Evolutionary conservation across 2,113 vertebrate species (phyloP), one percentile per base, ranked within the genome.

Genomic region (Poecile atricapillus): DNA sequence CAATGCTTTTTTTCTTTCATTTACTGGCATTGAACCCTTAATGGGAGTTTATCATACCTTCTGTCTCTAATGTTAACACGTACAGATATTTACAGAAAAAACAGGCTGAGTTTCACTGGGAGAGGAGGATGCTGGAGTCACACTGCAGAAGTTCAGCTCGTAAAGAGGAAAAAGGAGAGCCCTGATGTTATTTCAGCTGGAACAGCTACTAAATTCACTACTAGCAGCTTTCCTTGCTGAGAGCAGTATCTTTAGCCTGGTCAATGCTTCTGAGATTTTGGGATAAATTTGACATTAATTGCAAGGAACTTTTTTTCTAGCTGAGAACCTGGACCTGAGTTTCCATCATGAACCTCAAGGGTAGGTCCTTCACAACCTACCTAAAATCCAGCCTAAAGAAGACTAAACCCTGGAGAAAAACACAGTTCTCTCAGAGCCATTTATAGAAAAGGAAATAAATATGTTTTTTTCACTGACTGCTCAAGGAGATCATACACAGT

Each of bases 101-200:
- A 53, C 76, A 94, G 47, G 12, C 69, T 35, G 52, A 64, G 10
- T 75, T 85, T 33, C 64, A 20, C 22, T 35, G 85, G 23, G 65
- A 83, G 69, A 53, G 52, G 77, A 56, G 75, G 95, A 94, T 87
- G 79, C 56, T 75, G 65, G 64, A 90, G n/a, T 59, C 73, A 30
- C 52, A 15, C 60, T 63, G 73, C n/a, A 96, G 43, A 95, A 88
- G 39, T 80, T 60, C 75, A 83, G 52, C 55, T 93, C 3, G 0
- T 88, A 67, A 90, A 91, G 87, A 86, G 79, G 55, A 47, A 93
- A 83, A 89, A 91, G 82, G 65, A 76, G 69, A 88, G 19, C 47
- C 24, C 35, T 67, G 4, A 39, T 96, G 88, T 97, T 97, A 41
- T 95, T 96, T 92, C 93, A 96, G 93, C 94, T 96, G 96, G 90